Percentiles rank a stretch among this genome's conserved stretches.
phyloP scores from a whole-genome alignment of 2,113 vertebrate genomes.

The Nothobranchius kuhntae region DNA sequence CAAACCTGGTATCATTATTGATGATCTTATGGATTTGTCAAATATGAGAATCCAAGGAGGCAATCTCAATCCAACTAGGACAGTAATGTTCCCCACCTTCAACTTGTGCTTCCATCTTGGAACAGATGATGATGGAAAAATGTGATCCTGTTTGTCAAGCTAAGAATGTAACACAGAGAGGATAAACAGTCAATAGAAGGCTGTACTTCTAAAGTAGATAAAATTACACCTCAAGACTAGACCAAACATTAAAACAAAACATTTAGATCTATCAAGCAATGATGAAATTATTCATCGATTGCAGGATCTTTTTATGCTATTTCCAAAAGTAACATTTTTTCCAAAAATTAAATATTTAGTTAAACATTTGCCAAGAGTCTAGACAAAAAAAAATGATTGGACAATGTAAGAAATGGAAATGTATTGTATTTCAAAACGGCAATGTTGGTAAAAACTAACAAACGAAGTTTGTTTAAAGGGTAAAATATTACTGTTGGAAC shows the following conservation, averaged over 20 bases:
- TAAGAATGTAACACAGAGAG: slow-evolving; percentile 39
- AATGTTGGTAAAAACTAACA: no score
- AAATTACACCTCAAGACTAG: not conserved
- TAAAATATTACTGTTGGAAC: no score
- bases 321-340: no score
- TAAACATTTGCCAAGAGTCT: no score
- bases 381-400: no score
- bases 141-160: slow-evolving; percentile 34
- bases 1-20: slow-evolving; percentile 85
- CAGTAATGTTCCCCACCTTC: slow-evolving; percentile 48
- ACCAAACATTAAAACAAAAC: not conserved
- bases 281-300: no score
- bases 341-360: no score
- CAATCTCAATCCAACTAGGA: slow-evolving; percentile 44
- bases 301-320: no score
- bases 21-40: slow-evolving; percentile 45
- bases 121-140: slow-evolving; percentile 37
- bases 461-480: no score
- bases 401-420: no score
- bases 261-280: no score
- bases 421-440: no score
- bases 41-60: slow-evolving; percentile 48
- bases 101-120: slow-evolving; percentile 57
- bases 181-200: not conserved
- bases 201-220: not conserved